Evolutionary conservation across 2,888 invertebrate species (phyloP).

Genomic region (Uloborus plumipes): DNA sequence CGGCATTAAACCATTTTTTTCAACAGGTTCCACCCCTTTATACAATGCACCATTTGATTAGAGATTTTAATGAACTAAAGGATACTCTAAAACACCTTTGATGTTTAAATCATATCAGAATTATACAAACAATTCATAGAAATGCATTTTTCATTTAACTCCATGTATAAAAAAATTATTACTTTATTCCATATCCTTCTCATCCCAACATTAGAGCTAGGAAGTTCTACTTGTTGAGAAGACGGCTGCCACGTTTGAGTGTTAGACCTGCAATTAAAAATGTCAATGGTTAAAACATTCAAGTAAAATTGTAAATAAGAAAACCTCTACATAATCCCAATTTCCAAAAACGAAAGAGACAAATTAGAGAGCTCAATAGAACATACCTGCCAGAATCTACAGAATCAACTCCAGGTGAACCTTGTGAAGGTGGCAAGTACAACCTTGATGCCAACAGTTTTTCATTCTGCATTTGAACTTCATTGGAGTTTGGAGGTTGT

Average conservation of each 20-base stretch:
- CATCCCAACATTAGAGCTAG: constrained; percentile 60
- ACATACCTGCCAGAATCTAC: constrained; percentile 53
- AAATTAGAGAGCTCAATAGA: not conserved
- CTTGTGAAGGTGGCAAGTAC: constrained; percentile 44
- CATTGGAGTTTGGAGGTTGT: constrained; percentile 37
- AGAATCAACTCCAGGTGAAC: constrained; percentile 50
- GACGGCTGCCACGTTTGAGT: constrained; percentile 52
- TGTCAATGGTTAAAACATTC: not conserved
- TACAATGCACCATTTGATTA: too few relatives aligned
- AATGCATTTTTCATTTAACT: too few relatives aligned
- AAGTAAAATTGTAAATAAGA: not conserved
- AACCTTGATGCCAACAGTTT: constrained; percentile 54
- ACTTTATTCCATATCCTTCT: constrained; percentile 64
- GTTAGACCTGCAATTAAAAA: constrained; percentile 29
- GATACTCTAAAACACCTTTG: too few relatives aligned
- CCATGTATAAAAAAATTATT: not conserved
- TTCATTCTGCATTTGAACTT: constrained; percentile 45
- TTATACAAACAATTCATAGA: too few relatives aligned
- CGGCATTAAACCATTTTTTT: too few relatives aligned
- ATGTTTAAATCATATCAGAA: too few relatives aligned
- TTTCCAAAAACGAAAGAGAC: not conserved
- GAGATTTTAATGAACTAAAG: too few relatives aligned
- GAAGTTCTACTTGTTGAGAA: constrained; percentile 49
- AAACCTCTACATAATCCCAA: not conserved
- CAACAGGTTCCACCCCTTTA: too few relatives aligned